Evolutionary conservation across 2,797 vertebrate species (phyloP), one percentile per base, ranked within the genome.

Genomic region (Falco naumanni): DNA sequence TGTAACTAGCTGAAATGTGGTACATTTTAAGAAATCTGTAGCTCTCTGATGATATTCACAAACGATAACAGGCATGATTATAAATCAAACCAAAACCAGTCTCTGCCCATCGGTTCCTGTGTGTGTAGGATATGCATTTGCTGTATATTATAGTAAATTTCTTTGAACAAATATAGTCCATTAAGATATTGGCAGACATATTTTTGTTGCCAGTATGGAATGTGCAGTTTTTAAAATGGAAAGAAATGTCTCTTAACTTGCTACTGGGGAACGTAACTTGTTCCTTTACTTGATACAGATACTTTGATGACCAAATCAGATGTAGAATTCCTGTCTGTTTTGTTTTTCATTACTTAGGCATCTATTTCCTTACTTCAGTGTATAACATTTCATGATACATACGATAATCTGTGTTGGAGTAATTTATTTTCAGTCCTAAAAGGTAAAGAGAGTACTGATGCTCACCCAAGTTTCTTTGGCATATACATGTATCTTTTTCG

Each of bases 41-140:
- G 28, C 51, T 51, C 47, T 88, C 51, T 69, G 13, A 37, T 66
- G 77, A 24, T 16, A 1, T 43, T 60, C 33, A 53, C 34, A 53
- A 91, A 68, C 47, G 79, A 39, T 29, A 59, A 2, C 24, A 65
- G 83, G 50, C 34, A 16, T n/a, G n/a, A 24, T 47, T 56, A 16
- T 56, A 43, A 74, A 29, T 39, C 41, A 77, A 85, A 78, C 22
- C 15, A 84, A 83, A 48, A 9, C 31, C 51, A 39, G n/a, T 18
- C 45, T 75, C 45, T 89, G 39, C 39, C 1, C 0, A 0, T 21
- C 25, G 13, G 7, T 63, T 81, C 2, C 2, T 51, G 0, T 4
- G 4, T 19, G 51, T 50, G 43, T 54, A 53, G 71, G 26, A 53
- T 76, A 84, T 79, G 59, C 7, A 0, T 13, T 79, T 47, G 9